phyloP scores from a whole-genome alignment of 2,888 invertebrate species.

The Phoenoteleia sp. region DNA sequence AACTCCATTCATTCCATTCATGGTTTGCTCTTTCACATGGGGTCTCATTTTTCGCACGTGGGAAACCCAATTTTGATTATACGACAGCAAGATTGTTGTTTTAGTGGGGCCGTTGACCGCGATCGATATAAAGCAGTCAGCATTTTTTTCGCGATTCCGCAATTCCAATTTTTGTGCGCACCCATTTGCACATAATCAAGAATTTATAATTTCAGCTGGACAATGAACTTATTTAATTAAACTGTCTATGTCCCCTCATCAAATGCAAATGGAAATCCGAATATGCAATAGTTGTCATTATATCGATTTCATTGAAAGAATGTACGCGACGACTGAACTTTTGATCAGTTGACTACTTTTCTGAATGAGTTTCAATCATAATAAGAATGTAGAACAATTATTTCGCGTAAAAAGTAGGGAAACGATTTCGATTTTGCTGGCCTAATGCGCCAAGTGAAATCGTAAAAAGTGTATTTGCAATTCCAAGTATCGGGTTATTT shows the following conservation, averaged over 20 bases:
- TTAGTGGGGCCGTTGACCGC: constrained; percentile 56
- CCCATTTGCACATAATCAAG: constrained; percentile 66
- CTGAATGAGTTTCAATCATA: constrained; percentile 25
- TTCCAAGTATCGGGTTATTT: constrained; percentile 40
- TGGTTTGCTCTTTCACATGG: neutral
- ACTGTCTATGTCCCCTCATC: constrained; percentile 3
- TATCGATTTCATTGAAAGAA: constrained; percentile 21
- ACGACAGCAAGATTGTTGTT: constrained; percentile 9
- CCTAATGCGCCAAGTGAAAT: constrained; percentile 5
- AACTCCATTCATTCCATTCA: neutral
- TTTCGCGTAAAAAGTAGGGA: constrained; percentile 6
- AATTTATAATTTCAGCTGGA: constrained; percentile 48
- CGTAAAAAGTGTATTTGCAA: constrained; percentile 38
- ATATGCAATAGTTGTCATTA: constrained; percentile 45
- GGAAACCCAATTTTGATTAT: constrained; percentile 2
- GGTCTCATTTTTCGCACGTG: constrained; percentile 3
- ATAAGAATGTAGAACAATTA: constrained; percentile 17
- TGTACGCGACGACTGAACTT: constrained; percentile 35
- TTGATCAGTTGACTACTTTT: constrained; percentile 26
- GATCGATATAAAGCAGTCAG: constrained; percentile 49
- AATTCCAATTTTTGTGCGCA: constrained; percentile 64
- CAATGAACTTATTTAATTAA: constrained; percentile 65
- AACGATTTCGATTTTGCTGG: neutral
- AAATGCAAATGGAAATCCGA: constrained; percentile 17
- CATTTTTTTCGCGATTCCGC: constrained; percentile 68